Evolutionary conservation across 1,140 invertebrate genomes (phyloP), one percentile per base, ranked within the genome.

Genomic region (Orius insidiosus): DNA sequence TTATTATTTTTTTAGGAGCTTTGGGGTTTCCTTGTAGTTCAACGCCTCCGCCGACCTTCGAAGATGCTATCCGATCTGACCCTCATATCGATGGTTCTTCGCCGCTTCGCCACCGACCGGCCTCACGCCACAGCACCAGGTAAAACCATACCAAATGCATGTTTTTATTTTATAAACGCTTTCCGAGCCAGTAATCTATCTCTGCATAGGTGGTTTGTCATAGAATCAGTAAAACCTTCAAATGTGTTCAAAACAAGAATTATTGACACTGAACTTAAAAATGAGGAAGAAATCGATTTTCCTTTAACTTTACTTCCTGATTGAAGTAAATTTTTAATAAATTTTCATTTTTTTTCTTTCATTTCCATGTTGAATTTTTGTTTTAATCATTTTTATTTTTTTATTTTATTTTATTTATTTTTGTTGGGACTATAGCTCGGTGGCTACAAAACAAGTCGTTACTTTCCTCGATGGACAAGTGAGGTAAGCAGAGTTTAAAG

Each of bases 41-140:
- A 55, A 89, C 85, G 42, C 85, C 85, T 55, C 84, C 85, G 55
- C 85, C 85, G 53, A 77, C 83, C 49, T 88, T 87, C 66, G 80
- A 85, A 58, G 85, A 88, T 62, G 63, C 71, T 60, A 63, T 51
- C 68, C 66, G 54, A 62, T 49, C 53, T 24, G 55, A 71, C 59
- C 8, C 68, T 62, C 13, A 63, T 57, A n/a, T 65, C 59, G 56
- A 72, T 14, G 63, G 58, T 58, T 3, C 57, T 62, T 51, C 63
- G 64, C 42, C 60, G 14, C 50, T 50, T 14, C 45, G 54, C 8
- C 54, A 56, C 61, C 63, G 2, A 61, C 68, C 55, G 61, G 68
- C 36, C 6, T 52, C 50, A 8, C 41, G 46, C 11, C 49, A 52
- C 13, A 48, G 44, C 35, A 59, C 53, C 38, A 67, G 65, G 65